Percentiles rank a stretch among this genome's conserved stretches.
Conservation (phyloP, 2,113 vertebrate species). For the Speoplatyrhinus poulsoni region DNA sequence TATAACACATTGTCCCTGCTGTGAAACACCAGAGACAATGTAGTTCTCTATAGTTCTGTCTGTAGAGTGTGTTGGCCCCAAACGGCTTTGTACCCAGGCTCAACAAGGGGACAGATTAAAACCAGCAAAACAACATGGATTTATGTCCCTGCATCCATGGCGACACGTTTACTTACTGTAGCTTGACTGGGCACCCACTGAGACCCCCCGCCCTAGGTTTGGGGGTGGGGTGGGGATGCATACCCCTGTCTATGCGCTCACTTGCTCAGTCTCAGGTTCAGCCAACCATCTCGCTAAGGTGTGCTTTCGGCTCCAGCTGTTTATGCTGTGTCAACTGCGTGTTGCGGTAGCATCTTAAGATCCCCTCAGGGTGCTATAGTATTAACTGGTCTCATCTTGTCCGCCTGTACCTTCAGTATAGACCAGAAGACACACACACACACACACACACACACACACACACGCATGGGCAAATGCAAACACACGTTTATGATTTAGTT, state of each 20-base stretch:
- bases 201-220: constrained; percentile 39
- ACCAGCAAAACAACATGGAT: constrained; percentile 56
- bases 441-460: neutral
- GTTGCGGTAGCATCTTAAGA: too few relatives aligned
- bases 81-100: constrained; percentile 41
- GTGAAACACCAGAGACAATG: constrained; percentile 20
- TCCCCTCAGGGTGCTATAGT: too few relatives aligned
- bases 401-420: neutral
- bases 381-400: neutral
- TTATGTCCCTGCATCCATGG: constrained; percentile 42
- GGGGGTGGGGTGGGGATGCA: constrained; percentile 54
- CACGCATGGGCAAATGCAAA: neutral
- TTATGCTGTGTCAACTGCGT: too few relatives aligned
- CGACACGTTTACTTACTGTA: constrained; percentile 48
- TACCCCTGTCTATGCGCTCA: constrained; percentile 29
- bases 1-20: neutral
- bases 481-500: too few relatives aligned
- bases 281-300: too few relatives aligned
- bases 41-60: constrained; percentile 21
- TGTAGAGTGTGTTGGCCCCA: constrained; percentile 42
- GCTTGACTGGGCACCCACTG: constrained; percentile 24
- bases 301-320: too few relatives aligned
- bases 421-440: neutral
- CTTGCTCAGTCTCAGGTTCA: constrained; percentile 10
- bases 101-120: constrained; percentile 52